Percentiles rank a stretch among this genome's conserved stretches.
Evolutionary conservation across 2,797 vertebrate genomes (phyloP).

Genomic region (Heliangelus exortis): DNA sequence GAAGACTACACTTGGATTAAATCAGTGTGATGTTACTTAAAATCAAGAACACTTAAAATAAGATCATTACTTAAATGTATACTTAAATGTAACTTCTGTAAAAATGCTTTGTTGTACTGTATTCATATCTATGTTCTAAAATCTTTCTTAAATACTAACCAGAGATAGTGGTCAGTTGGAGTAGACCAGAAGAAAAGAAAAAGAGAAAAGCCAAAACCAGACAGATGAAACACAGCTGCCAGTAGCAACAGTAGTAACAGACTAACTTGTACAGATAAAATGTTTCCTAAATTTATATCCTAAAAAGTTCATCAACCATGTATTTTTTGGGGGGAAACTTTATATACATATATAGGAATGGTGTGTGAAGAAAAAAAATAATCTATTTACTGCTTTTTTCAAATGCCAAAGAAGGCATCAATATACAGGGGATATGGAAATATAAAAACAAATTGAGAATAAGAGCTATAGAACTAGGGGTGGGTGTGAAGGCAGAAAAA

Average conservation of each 20-base stretch:
- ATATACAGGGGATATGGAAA: neutral
- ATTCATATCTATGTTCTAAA: neutral
- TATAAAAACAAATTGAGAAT: neutral
- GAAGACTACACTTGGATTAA: neutral
- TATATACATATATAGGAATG: neutral
- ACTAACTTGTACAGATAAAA: too few relatives aligned
- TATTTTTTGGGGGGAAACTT: neutral
- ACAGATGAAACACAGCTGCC: too few relatives aligned
- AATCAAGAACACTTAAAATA: neutral
- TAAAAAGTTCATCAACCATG: neutral
- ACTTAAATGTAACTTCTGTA: neutral
- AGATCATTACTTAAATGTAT: neutral
- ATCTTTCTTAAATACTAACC: neutral
- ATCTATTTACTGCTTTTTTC: neutral
- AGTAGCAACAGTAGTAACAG: too few relatives aligned
- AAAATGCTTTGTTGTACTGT: neutral
- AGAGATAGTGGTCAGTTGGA: neutral
- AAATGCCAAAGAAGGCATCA: neutral
- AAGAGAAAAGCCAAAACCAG: neutral
- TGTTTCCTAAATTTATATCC: neutral
- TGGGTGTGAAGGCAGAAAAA: neutral
- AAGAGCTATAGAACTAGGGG: neutral
- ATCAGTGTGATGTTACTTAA: neutral
- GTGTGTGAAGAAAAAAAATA: too few relatives aligned
- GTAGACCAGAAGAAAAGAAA: accelerated